Evolutionary conservation across 2,797 vertebrate species (phyloP).

Genomic region (Argyrosomus regius): DNA sequence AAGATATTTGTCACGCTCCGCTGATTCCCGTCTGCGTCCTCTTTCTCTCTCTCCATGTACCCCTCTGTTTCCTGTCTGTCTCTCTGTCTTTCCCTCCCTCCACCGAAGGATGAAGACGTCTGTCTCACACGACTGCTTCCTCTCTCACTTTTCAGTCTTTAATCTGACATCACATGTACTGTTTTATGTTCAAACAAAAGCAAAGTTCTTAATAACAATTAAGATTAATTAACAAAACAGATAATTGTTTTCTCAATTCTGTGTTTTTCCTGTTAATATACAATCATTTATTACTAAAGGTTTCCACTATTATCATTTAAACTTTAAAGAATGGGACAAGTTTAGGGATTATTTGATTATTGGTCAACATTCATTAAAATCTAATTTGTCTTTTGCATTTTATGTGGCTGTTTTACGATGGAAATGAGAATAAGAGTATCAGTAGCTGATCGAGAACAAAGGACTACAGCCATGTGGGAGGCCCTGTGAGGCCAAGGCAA

Average conservation of each 20-base stretch:
- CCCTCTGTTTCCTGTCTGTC: conserved; percentile 39
- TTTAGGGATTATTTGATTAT: too few species aligned
- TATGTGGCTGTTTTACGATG: too few species aligned
- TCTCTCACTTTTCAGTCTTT: background rate
- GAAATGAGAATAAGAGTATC: too few species aligned
- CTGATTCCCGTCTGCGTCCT: conserved; percentile 26
- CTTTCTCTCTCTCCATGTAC: conserved; percentile 4
- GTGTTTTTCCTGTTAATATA: background rate
- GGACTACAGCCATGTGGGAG: too few species aligned
- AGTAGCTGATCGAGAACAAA: too few species aligned
- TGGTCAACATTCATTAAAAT: too few species aligned
- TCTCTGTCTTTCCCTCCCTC: conserved; percentile 4
- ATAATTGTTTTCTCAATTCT: background rate
- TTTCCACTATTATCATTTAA: too few species aligned
- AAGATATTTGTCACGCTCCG: conserved; percentile 55
- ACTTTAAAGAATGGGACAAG: too few species aligned
- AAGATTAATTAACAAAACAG: background rate
- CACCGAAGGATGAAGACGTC: conserved; percentile 43
- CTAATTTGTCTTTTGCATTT: too few species aligned
- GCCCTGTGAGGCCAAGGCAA: too few species aligned
- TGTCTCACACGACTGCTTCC: conserved; percentile 9
- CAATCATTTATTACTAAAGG: too few species aligned
- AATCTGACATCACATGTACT: background rate
- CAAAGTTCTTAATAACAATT: background rate
- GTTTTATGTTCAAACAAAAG: background rate